phyloP scores from a whole-genome alignment of 1,140 invertebrate genomes.

The Forficula auricularia region DNA sequence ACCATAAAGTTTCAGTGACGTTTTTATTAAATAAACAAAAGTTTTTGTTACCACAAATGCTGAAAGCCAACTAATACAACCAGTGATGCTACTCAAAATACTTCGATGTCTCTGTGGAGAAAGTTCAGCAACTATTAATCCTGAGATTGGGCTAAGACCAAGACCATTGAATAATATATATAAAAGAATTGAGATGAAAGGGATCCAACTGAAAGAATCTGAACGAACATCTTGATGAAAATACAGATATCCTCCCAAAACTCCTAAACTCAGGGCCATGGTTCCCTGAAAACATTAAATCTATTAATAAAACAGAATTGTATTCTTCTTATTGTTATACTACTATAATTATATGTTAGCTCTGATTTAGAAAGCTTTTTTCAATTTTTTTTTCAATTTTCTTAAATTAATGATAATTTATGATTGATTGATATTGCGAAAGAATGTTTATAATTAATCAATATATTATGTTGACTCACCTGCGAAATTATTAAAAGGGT shows the following conservation, averaged over 20 bases:
- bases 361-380: too few relatives aligned
- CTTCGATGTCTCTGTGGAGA: slow-evolving; percentile 9
- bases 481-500: slow-evolving; percentile 24
- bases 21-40: slow-evolving; percentile 5
- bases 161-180: slow-evolving; percentile 10
- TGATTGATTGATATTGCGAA: too few relatives aligned
- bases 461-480: slow-evolving; percentile 1
- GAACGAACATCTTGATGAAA: slow-evolving; percentile 4
- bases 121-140: slow-evolving; percentile 10
- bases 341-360: too few relatives aligned
- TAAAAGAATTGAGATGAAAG: slow-evolving; percentile 7
- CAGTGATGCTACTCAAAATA: slow-evolving; percentile 9
- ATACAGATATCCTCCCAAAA: slow-evolving; percentile 8
- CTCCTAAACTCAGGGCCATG: slow-evolving; percentile 8
- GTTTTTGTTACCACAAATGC: slow-evolving; percentile 13
- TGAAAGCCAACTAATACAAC: slow-evolving; percentile 10
- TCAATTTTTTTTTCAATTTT: too few relatives aligned
- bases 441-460: too few relatives aligned
- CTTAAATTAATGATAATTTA: too few relatives aligned
- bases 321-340: too few relatives aligned
- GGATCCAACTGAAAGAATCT: slow-evolving; percentile 5
- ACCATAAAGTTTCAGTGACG: slow-evolving; percentile 5
- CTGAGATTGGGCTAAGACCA: slow-evolving; percentile 10
- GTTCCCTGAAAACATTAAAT: slow-evolving; percentile 16
- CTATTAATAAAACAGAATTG: too few relatives aligned